A percentile compares a stretch with the other conserved stretches of the same genome.
These are phyloP conservation scores for Pegea sp. DNA, from an alignment of 23 tunicate species.

Conservation along the genomic window DNA sequence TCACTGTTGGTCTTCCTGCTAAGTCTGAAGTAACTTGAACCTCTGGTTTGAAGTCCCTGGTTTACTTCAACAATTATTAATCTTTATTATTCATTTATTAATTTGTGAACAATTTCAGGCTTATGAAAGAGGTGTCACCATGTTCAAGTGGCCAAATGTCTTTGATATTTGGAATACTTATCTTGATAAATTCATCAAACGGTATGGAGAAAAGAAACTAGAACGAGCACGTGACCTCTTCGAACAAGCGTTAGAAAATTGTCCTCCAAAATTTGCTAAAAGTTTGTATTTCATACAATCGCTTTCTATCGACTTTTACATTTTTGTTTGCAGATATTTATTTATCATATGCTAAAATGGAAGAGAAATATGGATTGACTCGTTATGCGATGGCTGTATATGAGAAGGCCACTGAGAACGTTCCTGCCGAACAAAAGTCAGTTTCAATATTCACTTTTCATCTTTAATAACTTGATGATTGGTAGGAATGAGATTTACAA, in stretches of 20 bases:
- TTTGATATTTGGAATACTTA: conserved; percentile 96
- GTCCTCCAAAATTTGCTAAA: conserved; percentile 71
- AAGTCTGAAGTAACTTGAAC: no score
- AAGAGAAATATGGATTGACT: conserved; percentile 82
- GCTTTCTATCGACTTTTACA: no score
- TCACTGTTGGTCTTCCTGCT: no score
- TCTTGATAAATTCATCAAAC: conserved; percentile 53
- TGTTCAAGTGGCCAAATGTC: conserved; percentile 98
- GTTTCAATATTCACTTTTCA: background rate
- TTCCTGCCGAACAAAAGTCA: conserved; percentile 59
- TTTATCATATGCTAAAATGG: conserved; percentile 79
- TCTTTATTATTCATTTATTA: background rate
- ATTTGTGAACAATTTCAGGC: no score
- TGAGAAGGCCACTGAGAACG: conserved; percentile 63
- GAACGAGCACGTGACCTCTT: conserved; percentile 90
- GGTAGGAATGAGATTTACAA: conserved; percentile 74
- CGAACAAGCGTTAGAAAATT: conserved; percentile 74
- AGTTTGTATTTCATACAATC: conserved; percentile 5
- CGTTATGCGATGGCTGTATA: conserved; percentile 86
- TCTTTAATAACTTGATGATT: background rate
- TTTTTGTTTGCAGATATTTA: conserved; percentile 24
- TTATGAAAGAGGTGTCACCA: conserved; percentile 86
- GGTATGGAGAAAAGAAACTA: conserved; percentile 82
- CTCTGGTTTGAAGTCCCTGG: no score
- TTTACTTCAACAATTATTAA: background rate